A percentile compares a stretch with the other conserved stretches of the same genome.
These are phyloP conservation scores for Rhynchotus rufescens DNA, from an alignment of 2,797 vertebrate genomes.

Conservation along the genomic window DNA sequence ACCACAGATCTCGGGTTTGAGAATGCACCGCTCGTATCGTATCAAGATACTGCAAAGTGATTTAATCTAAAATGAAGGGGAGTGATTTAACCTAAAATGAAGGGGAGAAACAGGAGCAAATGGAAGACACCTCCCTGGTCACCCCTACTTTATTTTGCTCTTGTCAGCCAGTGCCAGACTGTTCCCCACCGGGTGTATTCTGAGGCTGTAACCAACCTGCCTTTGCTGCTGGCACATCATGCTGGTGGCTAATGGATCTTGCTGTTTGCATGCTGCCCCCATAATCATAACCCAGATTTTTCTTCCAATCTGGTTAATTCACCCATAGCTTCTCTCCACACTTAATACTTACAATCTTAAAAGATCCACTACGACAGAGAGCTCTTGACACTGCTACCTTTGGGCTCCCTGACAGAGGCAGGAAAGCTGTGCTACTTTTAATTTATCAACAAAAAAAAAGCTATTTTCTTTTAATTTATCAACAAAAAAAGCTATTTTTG, in stretches of 20 bases:
- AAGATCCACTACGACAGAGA: background rate
- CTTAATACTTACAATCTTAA: background rate
- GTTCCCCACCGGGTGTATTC: fast-evolving
- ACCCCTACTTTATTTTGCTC: background rate
- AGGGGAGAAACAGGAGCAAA: background rate
- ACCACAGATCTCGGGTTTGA: background rate
- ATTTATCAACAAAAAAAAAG: background rate
- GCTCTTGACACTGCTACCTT: background rate
- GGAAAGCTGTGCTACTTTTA: background rate
- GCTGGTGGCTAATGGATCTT: background rate
- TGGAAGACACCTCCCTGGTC: background rate
- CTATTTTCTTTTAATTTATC: background rate
- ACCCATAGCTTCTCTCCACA: background rate
- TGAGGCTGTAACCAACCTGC: background rate
- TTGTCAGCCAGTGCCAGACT: background rate
- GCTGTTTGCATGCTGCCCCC: background rate
- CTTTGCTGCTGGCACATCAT: background rate
- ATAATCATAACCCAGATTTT: background rate
- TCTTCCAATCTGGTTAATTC: background rate
- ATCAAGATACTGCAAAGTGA: background rate
- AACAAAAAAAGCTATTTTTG: background rate
- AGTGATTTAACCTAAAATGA: background rate
- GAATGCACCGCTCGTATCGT: fast-evolving
- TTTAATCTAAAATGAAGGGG: background rate
- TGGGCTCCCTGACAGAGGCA: background rate